phyloP scores from a whole-genome alignment of 2,797 vertebrate genomes.

The Eupleurogrammus muticus region DNA sequence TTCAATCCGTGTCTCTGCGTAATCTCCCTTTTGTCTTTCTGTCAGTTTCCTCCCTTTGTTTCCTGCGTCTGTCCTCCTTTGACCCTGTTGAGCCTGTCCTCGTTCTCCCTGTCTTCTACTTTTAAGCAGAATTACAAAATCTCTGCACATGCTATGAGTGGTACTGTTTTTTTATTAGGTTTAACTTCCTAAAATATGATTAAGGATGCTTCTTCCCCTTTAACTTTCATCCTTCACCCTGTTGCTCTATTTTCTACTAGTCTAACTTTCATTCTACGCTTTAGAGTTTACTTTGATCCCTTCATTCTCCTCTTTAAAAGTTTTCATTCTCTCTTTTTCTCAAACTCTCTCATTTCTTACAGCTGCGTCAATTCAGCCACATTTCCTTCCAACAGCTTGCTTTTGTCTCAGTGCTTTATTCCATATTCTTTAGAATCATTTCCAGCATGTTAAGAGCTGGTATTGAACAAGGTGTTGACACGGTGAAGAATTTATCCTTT shows the following conservation, averaged over 20 bases:
- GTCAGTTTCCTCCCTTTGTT: conserved; percentile 62
- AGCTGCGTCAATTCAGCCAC: background rate
- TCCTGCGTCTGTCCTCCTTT: conserved; percentile 58
- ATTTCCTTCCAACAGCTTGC: background rate
- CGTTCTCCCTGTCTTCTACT: conserved; percentile 21
- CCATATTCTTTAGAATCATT: conserved; percentile 42
- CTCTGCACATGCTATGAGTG: background rate
- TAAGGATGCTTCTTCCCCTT: background rate
- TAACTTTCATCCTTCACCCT: background rate
- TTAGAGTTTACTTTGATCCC: background rate
- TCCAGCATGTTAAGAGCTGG: conserved; percentile 81
- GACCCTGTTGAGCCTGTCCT: conserved; percentile 43
- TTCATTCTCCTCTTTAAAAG: background rate
- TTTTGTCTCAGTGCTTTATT: conserved; percentile 14
- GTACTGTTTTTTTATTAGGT: background rate
- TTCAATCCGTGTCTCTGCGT: conserved; percentile 67
- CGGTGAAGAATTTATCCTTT: conserved; percentile 79
- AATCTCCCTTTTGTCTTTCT: conserved; percentile 72
- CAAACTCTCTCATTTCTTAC: conserved; percentile 21
- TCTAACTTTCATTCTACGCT: too few relatives aligned
- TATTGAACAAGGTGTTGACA: conserved; percentile 84
- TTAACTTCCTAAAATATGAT: too few relatives aligned
- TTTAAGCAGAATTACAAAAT: conserved; percentile 8
- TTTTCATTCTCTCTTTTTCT: conserved; percentile 3
- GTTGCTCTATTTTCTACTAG: background rate